Base-by-base conservation (phyloP, 2,797 vertebrate species). In the Stomatorhinus walkeri region DNA sequence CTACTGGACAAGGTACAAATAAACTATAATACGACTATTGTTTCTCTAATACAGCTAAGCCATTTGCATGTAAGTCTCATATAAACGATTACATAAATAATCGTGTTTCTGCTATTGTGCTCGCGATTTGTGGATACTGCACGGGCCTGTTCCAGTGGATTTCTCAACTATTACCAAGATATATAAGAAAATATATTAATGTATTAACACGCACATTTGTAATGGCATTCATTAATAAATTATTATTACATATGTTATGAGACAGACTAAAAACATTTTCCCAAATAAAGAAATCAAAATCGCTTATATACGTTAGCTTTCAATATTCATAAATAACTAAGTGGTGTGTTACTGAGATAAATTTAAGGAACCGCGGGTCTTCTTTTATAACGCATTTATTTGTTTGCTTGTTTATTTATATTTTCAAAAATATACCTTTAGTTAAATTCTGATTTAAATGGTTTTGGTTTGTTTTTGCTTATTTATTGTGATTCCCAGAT, bases 401-500 rank as follows among this genome's bases (percentile, higher is more conserved):
- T 85, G 24, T 52, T 85, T 85, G 22, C 22, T 32, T 28, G 48
- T 52, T 52, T 32, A 85, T 32, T 54, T 85, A 28, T 36, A 19
- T 28, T 54, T 28, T 32, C 24, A 16, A 51, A 85, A 28, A 54
- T 32, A 54, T 52, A 28, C 22, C 6, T 85, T 28, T 52, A 28
- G 8, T 54, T 32, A 24, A 51, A 10, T 32, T 46, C 7, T 81
- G 76, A 46, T 81, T 46, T 43, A 46, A 81, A 46, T 81, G 16
- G 36, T 79, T 40, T 36, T 46, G 40, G 5, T 81, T 81, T 81
- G 19, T 43, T 43, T 81, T 81, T 81, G 19, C 3, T 81, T 46
- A 46, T 81, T 81, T 46, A 46, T 81, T 76, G 32, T 28, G 68
- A 32, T 59, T 85, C 86, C n/a, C 88, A 89, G 43, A 51, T 89